These are phyloP conservation scores for Vultur gryphus DNA, from an alignment of 2,797 vertebrate species.

Conservation along the genomic window DNA sequence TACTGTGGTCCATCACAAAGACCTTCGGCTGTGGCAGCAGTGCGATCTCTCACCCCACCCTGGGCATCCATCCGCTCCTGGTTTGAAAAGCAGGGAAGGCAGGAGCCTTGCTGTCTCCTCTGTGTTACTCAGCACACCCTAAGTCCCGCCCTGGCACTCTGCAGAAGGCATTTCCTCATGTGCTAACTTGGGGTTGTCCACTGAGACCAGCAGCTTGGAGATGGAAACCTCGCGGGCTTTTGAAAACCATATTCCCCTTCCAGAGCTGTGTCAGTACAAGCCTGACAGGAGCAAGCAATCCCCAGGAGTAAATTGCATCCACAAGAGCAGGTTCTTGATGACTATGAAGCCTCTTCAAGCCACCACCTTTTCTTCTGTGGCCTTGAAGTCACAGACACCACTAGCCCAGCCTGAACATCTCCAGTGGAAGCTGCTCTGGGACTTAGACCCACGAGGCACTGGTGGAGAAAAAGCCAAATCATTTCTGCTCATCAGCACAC, in stretches of 20 bases:
- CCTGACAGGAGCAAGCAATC: background rate
- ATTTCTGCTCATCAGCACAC: background rate
- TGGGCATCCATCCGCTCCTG: background rate
- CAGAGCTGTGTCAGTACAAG: background rate
- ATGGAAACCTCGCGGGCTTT: background rate
- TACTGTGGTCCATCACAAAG: background rate
- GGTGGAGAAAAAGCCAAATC: background rate
- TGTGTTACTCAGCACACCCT: background rate
- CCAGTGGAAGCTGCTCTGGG: background rate
- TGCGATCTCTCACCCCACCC: background rate
- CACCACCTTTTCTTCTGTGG: background rate
- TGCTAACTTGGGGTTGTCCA: background rate
- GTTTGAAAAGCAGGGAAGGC: background rate
- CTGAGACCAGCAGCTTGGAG: background rate
- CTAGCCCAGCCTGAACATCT: background rate
- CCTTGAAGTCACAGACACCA: background rate
- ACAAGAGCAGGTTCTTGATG: background rate
- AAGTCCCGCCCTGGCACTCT: background rate
- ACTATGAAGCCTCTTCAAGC: background rate
- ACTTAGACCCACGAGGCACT: fast-evolving
- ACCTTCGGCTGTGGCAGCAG: fast-evolving
- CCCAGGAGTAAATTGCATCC: background rate
- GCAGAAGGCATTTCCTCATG: background rate
- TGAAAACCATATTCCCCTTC: background rate
- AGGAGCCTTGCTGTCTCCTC: background rate